Evolutionary conservation across 1,140 invertebrate genomes (phyloP).

Genomic region (Temnothorax longispinosus): DNA sequence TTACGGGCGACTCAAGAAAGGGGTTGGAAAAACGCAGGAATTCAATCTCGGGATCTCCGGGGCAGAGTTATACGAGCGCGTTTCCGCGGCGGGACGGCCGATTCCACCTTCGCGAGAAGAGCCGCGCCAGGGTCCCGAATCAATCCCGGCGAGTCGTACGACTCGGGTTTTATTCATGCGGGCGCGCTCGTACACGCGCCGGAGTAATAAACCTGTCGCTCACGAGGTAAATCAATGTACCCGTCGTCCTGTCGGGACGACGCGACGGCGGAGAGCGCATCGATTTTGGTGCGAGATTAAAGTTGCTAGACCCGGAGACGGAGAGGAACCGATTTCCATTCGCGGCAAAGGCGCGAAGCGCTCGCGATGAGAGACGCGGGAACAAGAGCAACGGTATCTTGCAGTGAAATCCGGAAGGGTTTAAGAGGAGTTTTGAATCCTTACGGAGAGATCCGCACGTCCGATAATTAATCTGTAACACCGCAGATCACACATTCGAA

Average conservation of each 20-base stretch:
- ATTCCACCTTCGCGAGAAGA: slow-evolving; percentile 32
- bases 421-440: neutral
- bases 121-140: slow-evolving; percentile 48
- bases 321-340: slow-evolving; percentile 71
- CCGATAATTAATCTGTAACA: slow-evolving; percentile 20
- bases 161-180: slow-evolving; percentile 74
- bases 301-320: slow-evolving; percentile 69
- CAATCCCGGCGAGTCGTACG: slow-evolving; percentile 67
- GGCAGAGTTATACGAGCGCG: slow-evolving; percentile 46
- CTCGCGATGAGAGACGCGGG: slow-evolving; percentile 53
- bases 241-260: slow-evolving; percentile 35
- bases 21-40: slow-evolving; percentile 41
- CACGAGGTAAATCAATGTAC: slow-evolving; percentile 73
- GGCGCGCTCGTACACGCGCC: slow-evolving; percentile 71
- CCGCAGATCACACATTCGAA: neutral
- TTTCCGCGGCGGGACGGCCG: slow-evolving; percentile 48
- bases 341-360: slow-evolving; percentile 63
- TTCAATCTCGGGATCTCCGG: slow-evolving; percentile 45
- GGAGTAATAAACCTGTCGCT: slow-evolving; percentile 74
- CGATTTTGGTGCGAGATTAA: slow-evolving; percentile 74
- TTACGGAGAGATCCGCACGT: neutral
- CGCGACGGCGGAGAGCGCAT: slow-evolving; percentile 66
- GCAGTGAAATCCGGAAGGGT: slow-evolving; percentile 20
- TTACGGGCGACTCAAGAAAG: slow-evolving; percentile 37
- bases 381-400: slow-evolving; percentile 19